Conservation (phyloP, 2,113 vertebrate species). For the Odontophorus gujanensis region DNA sequence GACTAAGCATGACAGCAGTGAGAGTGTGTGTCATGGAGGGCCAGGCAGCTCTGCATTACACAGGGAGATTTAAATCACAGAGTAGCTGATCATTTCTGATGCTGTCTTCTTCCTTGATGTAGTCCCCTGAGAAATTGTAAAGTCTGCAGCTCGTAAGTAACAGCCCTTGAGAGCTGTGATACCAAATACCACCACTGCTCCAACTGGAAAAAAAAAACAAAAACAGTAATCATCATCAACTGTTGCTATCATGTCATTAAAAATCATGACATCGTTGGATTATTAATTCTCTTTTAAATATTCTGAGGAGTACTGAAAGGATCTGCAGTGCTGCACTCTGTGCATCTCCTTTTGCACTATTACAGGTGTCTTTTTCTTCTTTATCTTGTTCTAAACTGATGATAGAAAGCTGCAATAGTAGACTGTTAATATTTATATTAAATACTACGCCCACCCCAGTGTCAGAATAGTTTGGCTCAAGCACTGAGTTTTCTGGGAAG, state of each 20-base stretch:
- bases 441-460: not conserved
- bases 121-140: not conserved
- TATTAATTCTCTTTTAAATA: not conserved
- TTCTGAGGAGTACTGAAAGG: not conserved
- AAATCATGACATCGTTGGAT: not conserved
- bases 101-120: not conserved
- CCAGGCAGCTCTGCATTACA: not conserved
- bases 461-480: not conserved
- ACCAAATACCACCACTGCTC: not conserved
- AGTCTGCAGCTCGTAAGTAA: not conserved
- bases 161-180: not conserved
- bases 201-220: not conserved
- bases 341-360: not conserved
- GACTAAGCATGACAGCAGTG: not conserved
- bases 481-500: not conserved
- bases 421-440: no score
- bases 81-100: not conserved
- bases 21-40: rapidly evolving
- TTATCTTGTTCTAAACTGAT: not conserved
- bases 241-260: not conserved
- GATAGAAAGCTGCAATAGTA: not conserved
- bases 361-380: not conserved
- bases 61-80: not conserved
- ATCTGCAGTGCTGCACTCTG: not conserved
- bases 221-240: not conserved